Percentiles rank a stretch among this genome's conserved stretches.
phyloP scores from a whole-genome alignment of 2,797 vertebrate genomes.

The Poecilia picta region DNA sequence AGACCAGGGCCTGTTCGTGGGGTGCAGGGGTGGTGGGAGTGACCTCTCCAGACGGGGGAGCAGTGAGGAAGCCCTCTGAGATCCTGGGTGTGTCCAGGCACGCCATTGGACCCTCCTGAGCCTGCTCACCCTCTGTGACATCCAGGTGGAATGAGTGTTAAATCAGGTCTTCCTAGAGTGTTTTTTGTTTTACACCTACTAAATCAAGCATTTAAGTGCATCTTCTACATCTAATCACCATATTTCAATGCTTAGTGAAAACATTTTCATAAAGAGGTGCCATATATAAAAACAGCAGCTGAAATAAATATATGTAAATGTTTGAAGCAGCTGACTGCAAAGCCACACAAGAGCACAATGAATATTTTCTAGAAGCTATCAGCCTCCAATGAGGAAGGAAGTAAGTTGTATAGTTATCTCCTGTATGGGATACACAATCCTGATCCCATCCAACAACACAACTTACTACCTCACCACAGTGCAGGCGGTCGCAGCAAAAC shows the following conservation, averaged over 20 bases:
- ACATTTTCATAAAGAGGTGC: background rate
- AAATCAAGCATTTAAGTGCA: background rate
- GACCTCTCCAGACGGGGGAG: slow-evolving; percentile 88
- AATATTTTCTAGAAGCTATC: slow-evolving; percentile 22
- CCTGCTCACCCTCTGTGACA: slow-evolving; percentile 81
- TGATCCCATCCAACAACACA: slow-evolving; percentile 96
- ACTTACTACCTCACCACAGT: slow-evolving; percentile 96
- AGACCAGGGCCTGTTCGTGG: slow-evolving; percentile 86
- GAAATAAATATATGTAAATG: background rate
- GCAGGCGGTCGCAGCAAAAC: slow-evolving; percentile 51
- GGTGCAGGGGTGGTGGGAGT: slow-evolving; percentile 86
- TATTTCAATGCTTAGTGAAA: background rate
- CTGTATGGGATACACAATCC: slow-evolving; percentile 85
- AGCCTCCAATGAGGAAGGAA: slow-evolving; percentile 87
- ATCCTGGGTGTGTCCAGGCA: slow-evolving; percentile 82
- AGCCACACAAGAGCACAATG: background rate
- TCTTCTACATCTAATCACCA: background rate
- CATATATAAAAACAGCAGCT: background rate
- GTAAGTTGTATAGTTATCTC: slow-evolving; percentile 99
- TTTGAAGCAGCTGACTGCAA: background rate
- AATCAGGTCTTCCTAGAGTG: background rate
- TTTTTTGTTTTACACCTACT: background rate
- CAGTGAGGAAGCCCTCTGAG: slow-evolving; percentile 89
- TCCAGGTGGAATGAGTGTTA: slow-evolving; percentile 35
- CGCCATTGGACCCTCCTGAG: slow-evolving; percentile 77